A percentile compares a stretch with the other conserved stretches of the same genome.
Conservation (phyloP, 2,888 invertebrate species). For the Drosophila nr. fundita region DNA sequence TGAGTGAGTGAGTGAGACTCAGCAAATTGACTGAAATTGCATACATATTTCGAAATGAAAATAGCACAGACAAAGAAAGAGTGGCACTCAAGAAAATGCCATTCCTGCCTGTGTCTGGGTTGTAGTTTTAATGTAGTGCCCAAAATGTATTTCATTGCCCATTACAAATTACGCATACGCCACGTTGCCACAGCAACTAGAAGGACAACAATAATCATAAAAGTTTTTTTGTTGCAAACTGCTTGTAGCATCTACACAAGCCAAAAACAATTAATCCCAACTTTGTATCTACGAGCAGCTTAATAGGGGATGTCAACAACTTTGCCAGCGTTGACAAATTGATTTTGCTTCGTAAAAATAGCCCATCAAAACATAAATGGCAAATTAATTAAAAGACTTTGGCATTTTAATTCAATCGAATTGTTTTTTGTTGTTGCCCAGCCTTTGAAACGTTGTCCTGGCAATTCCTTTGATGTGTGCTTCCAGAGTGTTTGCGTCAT, state of each 20-base stretch:
- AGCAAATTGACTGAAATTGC: slow-evolving; percentile 63
- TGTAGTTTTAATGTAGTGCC: slow-evolving; percentile 53
- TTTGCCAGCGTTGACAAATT: slow-evolving; percentile 13
- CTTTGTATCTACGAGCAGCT: slow-evolving; percentile 17
- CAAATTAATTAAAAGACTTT: slow-evolving; percentile 24
- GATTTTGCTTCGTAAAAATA: slow-evolving; percentile 23
- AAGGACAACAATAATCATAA: slow-evolving; percentile 3
- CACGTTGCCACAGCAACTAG: slow-evolving; percentile 36
- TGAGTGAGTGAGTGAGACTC: slow-evolving; percentile 38
- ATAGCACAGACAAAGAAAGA: slow-evolving; percentile 12
- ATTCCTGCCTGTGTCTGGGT: slow-evolving; percentile 4
- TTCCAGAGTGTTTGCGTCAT: background rate
- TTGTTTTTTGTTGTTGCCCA: background rate
- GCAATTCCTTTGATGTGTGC: background rate
- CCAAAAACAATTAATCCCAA: slow-evolving; percentile 53
- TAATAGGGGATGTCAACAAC: slow-evolving; percentile 29
- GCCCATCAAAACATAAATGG: slow-evolving; percentile 3
- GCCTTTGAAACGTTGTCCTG: slow-evolving; percentile 1
- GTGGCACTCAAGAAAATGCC: slow-evolving; percentile 15
- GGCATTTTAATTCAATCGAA: slow-evolving; percentile 7
- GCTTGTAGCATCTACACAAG: slow-evolving; percentile 45
- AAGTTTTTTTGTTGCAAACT: slow-evolving; percentile 47
- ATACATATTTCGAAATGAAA: slow-evolving; percentile 31
- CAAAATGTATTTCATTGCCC: slow-evolving; percentile 53
- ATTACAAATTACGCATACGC: slow-evolving; percentile 49